Conservation (phyloP, 2,888 invertebrate genomes). For the Drepana falcataria region DNA sequence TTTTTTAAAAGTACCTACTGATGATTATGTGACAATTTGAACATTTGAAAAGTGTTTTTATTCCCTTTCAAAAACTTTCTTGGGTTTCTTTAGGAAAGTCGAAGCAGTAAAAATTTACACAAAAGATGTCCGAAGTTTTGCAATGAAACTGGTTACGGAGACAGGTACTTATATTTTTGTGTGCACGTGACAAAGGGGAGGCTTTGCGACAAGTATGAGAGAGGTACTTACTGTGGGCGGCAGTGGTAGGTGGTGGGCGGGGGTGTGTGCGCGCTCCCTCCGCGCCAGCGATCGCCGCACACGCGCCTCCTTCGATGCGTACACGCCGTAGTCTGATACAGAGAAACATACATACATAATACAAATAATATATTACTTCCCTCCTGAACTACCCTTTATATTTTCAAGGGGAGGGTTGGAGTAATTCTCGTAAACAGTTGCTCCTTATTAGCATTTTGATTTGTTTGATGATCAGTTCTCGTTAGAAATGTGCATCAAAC, state of each 20-base stretch:
- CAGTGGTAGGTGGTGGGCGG: conserved; percentile 55
- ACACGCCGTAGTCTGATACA: conserved; percentile 61
- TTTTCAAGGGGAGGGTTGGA: no score
- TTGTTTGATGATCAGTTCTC: no score
- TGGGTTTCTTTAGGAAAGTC: no score
- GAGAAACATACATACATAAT: conserved; percentile 9
- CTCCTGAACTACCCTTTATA: no score
- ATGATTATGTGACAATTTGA: no score
- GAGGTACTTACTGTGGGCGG: conserved; percentile 57
- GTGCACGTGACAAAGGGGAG: background rate
- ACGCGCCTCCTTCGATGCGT: conserved; percentile 65
- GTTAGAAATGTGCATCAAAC: no score
- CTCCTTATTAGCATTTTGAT: no score
- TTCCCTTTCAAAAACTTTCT: no score
- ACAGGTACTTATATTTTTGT: background rate
- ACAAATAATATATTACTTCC: background rate
- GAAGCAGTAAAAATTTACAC: no score
- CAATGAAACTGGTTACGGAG: background rate
- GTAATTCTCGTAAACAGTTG: no score
- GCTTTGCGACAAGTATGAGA: background rate
- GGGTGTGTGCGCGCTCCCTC: conserved; percentile 56
- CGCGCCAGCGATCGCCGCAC: conserved; percentile 57
- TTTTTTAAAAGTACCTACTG: no score
- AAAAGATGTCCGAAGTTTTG: background rate
- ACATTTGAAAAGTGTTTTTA: no score